Evolutionary conservation across 2,113 vertebrate genomes (phyloP).

Genomic region (Channa argus): DNA sequence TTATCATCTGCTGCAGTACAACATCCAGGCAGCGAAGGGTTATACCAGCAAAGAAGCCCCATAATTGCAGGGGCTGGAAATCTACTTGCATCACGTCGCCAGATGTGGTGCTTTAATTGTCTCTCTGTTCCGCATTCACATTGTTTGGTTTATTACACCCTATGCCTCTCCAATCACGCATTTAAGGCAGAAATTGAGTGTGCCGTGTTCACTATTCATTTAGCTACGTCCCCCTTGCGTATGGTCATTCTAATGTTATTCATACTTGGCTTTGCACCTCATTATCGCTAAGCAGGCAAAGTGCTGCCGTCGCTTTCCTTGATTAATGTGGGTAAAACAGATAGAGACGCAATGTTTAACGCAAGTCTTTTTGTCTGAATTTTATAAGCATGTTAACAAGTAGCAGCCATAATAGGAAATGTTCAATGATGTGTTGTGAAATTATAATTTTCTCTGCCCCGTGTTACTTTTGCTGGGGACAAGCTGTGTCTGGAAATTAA

Average conservation of each 20-base stretch:
- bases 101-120: constrained; percentile 68
- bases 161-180: constrained; percentile 38
- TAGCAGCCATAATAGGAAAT: constrained; percentile 24
- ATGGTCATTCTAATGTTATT: constrained; percentile 60
- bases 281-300: constrained; percentile 56
- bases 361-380: constrained; percentile 12
- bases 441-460: constrained; percentile 31
- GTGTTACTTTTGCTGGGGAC: constrained; percentile 18
- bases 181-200: constrained; percentile 36
- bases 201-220: constrained; percentile 57
- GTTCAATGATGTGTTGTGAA: constrained; percentile 41
- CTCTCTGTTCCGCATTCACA: constrained; percentile 57
- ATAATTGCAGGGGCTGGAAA: constrained; percentile 39
- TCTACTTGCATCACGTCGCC: constrained; percentile 23
- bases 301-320: constrained; percentile 26
- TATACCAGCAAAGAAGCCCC: constrained; percentile 33
- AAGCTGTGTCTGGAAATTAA: constrained; percentile 37
- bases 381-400: constrained; percentile 38
- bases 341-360: constrained; percentile 37
- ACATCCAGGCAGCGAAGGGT: constrained; percentile 37
- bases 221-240: constrained; percentile 30
- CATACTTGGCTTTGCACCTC: constrained; percentile 54
- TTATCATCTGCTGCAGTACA: not conserved
- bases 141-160: constrained; percentile 59
- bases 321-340: constrained; percentile 58